A percentile compares a stretch with the other conserved stretches of the same genome.
Evolutionary conservation across 2,888 invertebrate genomes (phyloP).

Genomic region (Nipponacmea schrenckii): DNA sequence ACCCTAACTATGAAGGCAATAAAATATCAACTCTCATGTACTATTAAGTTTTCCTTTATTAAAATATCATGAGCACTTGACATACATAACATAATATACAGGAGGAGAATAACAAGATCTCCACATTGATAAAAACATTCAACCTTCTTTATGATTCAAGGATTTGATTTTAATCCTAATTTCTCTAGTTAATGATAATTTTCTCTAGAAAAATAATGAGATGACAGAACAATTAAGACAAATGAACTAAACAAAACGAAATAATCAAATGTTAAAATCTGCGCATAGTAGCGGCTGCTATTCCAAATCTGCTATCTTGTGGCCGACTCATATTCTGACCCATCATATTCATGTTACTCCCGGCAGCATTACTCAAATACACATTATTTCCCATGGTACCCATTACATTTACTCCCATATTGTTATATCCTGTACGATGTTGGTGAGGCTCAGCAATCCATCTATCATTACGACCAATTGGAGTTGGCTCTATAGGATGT

Average conservation of each 20-base stretch:
- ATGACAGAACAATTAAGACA: not conserved
- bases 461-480: conserved; percentile 11
- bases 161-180: too few relatives aligned
- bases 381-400: conserved; percentile 6
- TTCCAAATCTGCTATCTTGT: conserved; percentile 26
- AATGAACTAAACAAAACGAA: not conserved
- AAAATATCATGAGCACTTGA: too few relatives aligned
- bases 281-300: conserved; percentile 29
- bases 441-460: conserved; percentile 14
- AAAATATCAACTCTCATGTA: too few relatives aligned
- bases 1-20: too few relatives aligned
- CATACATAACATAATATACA: too few relatives aligned
- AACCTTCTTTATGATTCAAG: too few relatives aligned
- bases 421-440: not conserved
- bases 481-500: not conserved
- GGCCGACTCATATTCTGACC: conserved; percentile 23
- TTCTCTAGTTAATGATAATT: too few relatives aligned
- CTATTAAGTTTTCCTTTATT: too few relatives aligned
- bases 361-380: not conserved
- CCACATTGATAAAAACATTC: too few relatives aligned
- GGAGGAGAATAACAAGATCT: too few relatives aligned
- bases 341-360: conserved; percentile 14
- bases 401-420: not conserved
- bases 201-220: too few relatives aligned
- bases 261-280: conserved; percentile 20